These are phyloP conservation scores for Sebastes glaucus DNA, from an alignment of 2,797 vertebrate species.

Conservation along the genomic window DNA sequence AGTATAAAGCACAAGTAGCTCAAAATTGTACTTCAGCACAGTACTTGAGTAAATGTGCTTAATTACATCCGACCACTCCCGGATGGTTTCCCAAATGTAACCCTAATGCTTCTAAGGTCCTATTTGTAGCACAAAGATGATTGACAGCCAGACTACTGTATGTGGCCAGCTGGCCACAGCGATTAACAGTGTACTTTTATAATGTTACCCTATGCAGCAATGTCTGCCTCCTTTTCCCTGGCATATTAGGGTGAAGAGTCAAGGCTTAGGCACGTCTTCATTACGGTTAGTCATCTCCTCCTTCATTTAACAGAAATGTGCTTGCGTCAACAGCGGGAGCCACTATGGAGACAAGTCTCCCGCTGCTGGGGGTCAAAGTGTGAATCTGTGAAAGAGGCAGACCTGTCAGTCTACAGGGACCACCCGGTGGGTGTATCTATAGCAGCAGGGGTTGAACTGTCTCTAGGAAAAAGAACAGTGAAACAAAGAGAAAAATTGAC, in stretches of 20 bases:
- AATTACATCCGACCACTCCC: not conserved
- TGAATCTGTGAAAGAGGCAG: slow-evolving; percentile 33
- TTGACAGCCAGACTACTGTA: slow-evolving; percentile 1
- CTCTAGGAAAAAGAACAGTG: not conserved
- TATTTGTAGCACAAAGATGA: slow-evolving; percentile 24
- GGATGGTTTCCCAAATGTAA: not conserved
- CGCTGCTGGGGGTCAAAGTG: slow-evolving; percentile 34
- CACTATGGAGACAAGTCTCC: slow-evolving; percentile 35
- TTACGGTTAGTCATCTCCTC: slow-evolving; percentile 22
- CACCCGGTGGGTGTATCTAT: not conserved
- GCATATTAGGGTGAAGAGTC: not conserved
- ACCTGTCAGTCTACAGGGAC: slow-evolving; percentile 4
- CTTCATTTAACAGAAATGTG: slow-evolving; percentile 49
- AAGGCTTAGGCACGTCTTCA: slow-evolving; percentile 28
- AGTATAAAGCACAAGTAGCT: not conserved
- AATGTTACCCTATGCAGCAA: not conserved
- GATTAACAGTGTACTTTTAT: not conserved
- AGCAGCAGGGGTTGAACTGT: not conserved
- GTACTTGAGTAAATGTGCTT: not conserved
- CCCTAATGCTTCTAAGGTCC: not conserved
- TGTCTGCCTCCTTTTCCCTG: not conserved
- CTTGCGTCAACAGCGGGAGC: slow-evolving; percentile 28
- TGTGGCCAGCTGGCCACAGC: slow-evolving; percentile 8
- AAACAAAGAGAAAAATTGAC: not conserved
- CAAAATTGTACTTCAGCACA: not conserved